A percentile compares a stretch with the other conserved stretches of the same genome.
Conservation (phyloP, 2,797 vertebrate genomes). For the Aeoliscus strigatus region DNA sequence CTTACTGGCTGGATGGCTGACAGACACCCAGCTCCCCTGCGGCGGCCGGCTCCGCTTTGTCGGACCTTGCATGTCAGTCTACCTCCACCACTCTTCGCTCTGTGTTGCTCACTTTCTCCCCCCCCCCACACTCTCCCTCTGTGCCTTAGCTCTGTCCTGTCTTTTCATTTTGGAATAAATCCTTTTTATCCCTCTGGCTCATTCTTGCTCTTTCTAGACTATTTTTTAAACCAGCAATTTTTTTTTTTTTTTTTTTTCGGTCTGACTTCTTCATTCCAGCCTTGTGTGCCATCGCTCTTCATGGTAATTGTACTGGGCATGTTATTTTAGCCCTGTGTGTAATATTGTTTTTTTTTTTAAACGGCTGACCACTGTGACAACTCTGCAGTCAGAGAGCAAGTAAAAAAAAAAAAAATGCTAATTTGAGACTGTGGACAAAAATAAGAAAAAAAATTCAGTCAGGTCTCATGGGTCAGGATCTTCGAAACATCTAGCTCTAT, state of each 20-base stretch:
- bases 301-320: conserved; percentile 49
- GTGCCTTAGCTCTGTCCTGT: conserved; percentile 45
- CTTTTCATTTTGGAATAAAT: conserved; percentile 66
- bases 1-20: conserved; percentile 59
- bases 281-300: conserved; percentile 39
- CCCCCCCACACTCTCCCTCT: too few relatives aligned
- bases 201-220: conserved; percentile 45
- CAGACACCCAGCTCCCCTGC: conserved; percentile 60
- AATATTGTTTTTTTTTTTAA: conserved; percentile 38
- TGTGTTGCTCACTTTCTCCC: conserved; percentile 30
- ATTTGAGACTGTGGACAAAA: conserved; percentile 27
- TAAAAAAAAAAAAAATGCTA: conserved; percentile 46
- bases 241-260: conserved; percentile 47
- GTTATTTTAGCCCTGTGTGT: conserved; percentile 46
- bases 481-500: conserved; percentile 35
- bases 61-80: conserved; percentile 51
- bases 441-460: conserved; percentile 24
- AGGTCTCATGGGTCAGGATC: conserved; percentile 38
- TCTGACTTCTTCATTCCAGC: conserved; percentile 42
- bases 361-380: conserved; percentile 30
- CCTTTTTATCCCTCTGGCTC: conserved; percentile 64
- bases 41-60: conserved; percentile 53
- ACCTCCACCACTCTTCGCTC: conserved; percentile 49
- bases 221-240: conserved; percentile 26
- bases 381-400: conserved; percentile 26